Evolutionary conservation across 2,113 vertebrate genomes (phyloP), one percentile per base, ranked within the genome.

Genomic region (Myrmecophaga tridactyla): DNA sequence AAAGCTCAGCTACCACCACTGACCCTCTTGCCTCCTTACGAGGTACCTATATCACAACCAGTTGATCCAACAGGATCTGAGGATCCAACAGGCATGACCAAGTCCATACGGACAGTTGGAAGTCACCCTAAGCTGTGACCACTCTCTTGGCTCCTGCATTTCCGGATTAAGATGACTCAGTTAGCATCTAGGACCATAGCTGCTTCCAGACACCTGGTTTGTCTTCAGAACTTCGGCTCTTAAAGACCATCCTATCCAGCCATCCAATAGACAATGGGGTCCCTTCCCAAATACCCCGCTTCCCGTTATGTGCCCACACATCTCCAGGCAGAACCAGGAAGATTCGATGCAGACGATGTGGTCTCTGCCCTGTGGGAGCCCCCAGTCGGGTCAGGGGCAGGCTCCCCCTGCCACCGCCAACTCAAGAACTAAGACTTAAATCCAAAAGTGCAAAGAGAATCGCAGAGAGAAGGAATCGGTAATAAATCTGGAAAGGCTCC

Each of bases 21-120:
- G 25, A 6, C 3, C 36, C 36, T 3, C 29, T 2, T 3, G 25
- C 67, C 70, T 36, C 56, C 1, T 41, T 82, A 9, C 2, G 20
- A 60, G 39, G 4, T 18, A 10, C 27, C 48, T 0, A 7, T 7
- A 13, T 63, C 77, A 69, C 48, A 10, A 7, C 25, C 20, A 14
- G 25, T 21, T 0, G 34, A 75, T 17, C 80, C 11, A 1, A 10
- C 39, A 27, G 13, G 27, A n/a, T 21, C 0, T 0, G 63, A 92
- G 25, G 34, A 75, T 17, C 80, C 11, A 1, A 10, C 39, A 27
- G 13, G 27, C 8, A 78, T 15, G 29, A 58, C 9, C 13, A 12
- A 34, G 48, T 23, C 84, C 69, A 31, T 36, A 69, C 3, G 48
- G 51, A n/a, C 60, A 29, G 20, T 41, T 43, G 20, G 60, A 69